Conservation (phyloP, 2,797 vertebrate species). For the Gymnoscopelus braueri region DNA sequence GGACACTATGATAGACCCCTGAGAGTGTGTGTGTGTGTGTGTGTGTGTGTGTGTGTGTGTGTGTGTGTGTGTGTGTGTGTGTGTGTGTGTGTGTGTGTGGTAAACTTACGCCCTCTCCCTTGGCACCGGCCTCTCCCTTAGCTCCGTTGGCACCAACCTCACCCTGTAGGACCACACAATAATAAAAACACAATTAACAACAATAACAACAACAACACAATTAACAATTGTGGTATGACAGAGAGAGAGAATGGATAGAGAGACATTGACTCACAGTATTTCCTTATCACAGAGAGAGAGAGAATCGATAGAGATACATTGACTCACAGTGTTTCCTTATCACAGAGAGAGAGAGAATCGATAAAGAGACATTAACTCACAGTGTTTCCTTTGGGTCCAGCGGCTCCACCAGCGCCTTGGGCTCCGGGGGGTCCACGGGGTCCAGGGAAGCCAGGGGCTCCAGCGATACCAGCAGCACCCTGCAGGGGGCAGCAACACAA, state of each 20-base stretch:
- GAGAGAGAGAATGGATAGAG: not conserved
- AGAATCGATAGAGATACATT: not conserved
- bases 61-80: not conserved
- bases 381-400: slow-evolving; percentile 94
- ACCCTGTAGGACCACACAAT: slow-evolving; percentile 80
- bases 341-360: not conserved
- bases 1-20: no score
- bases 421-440: slow-evolving; percentile 93
- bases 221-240: not conserved
- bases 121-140: slow-evolving; percentile 93
- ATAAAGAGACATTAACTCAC: slow-evolving; percentile 80
- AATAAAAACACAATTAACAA: slow-evolving; percentile 12
- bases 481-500: slow-evolving; percentile 78
- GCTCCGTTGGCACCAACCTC: slow-evolving; percentile 89
- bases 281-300: not conserved
- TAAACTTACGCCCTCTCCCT: slow-evolving; percentile 92
- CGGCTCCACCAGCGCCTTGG: slow-evolving; percentile 88
- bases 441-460: slow-evolving; percentile 97
- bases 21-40: no score
- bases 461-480: slow-evolving; percentile 93
- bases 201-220: not conserved
- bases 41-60: not conserved
- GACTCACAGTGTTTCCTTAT: no score
- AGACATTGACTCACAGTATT: no score
- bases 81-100: not conserved